A percentile compares a stretch with the other conserved stretches of the same genome.
Conservation (phyloP, 1,140 invertebrate species). For the Pogonomyrmex californicus region DNA sequence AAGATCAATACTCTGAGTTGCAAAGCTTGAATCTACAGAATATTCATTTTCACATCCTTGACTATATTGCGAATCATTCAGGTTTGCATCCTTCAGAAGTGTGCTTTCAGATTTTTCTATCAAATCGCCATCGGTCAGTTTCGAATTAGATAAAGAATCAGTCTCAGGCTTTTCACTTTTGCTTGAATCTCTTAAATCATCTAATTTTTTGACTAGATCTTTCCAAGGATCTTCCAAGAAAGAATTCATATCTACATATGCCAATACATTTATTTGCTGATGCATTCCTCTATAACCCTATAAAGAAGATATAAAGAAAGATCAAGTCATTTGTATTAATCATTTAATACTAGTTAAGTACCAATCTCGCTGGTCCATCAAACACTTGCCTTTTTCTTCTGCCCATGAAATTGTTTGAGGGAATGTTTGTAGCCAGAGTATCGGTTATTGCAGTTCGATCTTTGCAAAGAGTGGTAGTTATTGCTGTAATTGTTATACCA, state of each 20-base stretch:
- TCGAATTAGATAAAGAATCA: background rate
- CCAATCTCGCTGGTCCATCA: background rate
- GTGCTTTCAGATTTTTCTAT: constrained; percentile 35
- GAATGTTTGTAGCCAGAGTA: constrained; percentile 67
- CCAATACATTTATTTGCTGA: constrained; percentile 66
- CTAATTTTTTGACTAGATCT: constrained; percentile 68
- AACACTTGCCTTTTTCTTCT: constrained; percentile 60
- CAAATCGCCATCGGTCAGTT: background rate
- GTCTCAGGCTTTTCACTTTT: background rate
- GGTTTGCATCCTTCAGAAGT: background rate
- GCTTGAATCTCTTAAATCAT: constrained; percentile 5
- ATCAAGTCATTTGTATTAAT: background rate
- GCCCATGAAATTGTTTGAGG: constrained; percentile 53
- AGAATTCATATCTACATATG: constrained; percentile 73
- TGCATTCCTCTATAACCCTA: constrained; percentile 63
- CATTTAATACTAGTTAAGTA: background rate
- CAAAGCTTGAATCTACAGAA: constrained; percentile 43
- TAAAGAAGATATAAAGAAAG: constrained; percentile 26
- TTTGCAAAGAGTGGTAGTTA: constrained; percentile 60
- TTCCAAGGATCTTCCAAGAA: constrained; percentile 81
- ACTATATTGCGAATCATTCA: constrained; percentile 36
- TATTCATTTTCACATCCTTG: constrained; percentile 29
- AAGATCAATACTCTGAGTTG: constrained; percentile 45
- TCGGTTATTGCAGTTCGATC: constrained; percentile 57
- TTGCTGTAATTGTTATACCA: constrained; percentile 59